These are phyloP conservation scores for Pomacea maculata DNA, from an alignment of 1,140 invertebrate species.

Conservation along the genomic window DNA sequence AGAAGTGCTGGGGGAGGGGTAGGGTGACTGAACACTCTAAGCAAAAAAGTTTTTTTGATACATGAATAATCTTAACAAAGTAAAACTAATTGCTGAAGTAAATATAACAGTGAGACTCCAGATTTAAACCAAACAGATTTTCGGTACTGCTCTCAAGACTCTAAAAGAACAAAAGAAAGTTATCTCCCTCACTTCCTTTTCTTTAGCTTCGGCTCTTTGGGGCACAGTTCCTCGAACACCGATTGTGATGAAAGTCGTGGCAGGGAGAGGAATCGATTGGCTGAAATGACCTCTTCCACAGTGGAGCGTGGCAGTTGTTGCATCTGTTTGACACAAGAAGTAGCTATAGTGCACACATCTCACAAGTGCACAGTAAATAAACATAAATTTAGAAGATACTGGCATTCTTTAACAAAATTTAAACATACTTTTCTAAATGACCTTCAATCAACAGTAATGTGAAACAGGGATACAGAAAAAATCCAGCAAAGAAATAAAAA, in stretches of 20 bases:
- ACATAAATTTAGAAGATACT: no score
- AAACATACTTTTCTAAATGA: not conserved
- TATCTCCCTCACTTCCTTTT: conserved; percentile 70
- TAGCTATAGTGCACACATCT: not conserved
- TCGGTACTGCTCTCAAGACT: no score
- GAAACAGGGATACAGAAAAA: not conserved
- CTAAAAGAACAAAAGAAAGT: no score
- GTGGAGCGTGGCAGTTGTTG: conserved; percentile 67
- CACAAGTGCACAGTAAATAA: no score
- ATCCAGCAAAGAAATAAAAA: not conserved
- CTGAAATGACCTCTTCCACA: conserved; percentile 86
- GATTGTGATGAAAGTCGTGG: conserved; percentile 90
- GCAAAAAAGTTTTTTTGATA: no score
- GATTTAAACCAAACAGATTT: no score
- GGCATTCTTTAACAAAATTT: no score
- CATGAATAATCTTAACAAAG: no score
- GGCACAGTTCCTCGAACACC: conserved; percentile 86
- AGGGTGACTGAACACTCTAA: no score
- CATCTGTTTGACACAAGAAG: conserved; percentile 43
- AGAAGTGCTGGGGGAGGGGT: no score
- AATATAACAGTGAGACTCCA: no score
- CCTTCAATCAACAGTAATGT: not conserved
- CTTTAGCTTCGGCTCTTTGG: conserved; percentile 81
- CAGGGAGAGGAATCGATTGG: conserved; percentile 87
- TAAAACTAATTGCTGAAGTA: no score